phyloP scores from a whole-genome alignment of 2,888 invertebrate species.

The Orthosia gracilis region DNA sequence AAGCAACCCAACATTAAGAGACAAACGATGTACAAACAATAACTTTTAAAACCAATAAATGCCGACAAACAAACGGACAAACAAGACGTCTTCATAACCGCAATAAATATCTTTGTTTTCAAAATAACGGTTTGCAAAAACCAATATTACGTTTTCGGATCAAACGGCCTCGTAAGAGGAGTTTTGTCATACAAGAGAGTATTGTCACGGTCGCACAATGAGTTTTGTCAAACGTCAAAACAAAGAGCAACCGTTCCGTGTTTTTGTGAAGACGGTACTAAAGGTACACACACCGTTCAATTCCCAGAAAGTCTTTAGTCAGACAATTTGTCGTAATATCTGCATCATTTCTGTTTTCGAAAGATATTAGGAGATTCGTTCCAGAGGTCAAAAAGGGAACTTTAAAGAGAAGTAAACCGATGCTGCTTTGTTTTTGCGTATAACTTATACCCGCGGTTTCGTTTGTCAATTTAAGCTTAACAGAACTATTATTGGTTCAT shows the following conservation, averaged over 20 bases:
- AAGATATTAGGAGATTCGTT: conserved; percentile 60
- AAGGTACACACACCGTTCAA: conserved; percentile 38
- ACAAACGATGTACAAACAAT: conserved; percentile 52
- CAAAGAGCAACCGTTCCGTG: conserved; percentile 59
- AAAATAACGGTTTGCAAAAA: conserved; percentile 67
- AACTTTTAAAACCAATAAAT: conserved; percentile 49
- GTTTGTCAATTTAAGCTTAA: conserved; percentile 35
- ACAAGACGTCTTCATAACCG: conserved; percentile 75
- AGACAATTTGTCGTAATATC: conserved; percentile 48
- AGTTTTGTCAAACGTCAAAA: conserved; percentile 57
- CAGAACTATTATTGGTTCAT: conserved; percentile 19
- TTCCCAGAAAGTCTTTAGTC: conserved; percentile 51
- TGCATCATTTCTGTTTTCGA: conserved; percentile 56
- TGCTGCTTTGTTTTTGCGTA: conserved; percentile 21
- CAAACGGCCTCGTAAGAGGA: conserved; percentile 18
- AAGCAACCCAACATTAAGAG: conserved; percentile 53
- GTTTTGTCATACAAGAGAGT: conserved; percentile 28
- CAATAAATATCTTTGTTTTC: conserved; percentile 75
- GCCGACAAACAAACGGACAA: conserved; percentile 64
- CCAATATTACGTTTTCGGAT: conserved; percentile 29
- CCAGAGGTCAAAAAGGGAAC: conserved; percentile 51
- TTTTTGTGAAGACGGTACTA: conserved; percentile 40
- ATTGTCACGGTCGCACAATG: conserved; percentile 39
- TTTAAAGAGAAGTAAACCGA: conserved; percentile 15
- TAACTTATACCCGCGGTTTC: conserved; percentile 22